These are phyloP conservation scores for Epirrita christyi DNA, from an alignment of 2,888 invertebrate species.

Conservation along the genomic window DNA sequence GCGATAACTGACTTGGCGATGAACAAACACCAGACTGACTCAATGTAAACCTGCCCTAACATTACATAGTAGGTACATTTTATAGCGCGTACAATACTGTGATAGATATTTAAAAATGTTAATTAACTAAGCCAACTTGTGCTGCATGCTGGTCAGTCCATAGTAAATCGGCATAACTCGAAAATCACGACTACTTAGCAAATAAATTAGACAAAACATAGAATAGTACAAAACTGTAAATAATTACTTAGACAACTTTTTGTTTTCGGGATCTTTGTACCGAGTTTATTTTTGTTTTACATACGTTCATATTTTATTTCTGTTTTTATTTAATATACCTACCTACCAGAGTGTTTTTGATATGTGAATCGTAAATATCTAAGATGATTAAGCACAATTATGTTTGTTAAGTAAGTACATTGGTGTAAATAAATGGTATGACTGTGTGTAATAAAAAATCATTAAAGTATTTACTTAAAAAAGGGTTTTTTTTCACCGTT, in stretches of 20 bases:
- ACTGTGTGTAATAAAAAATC: constrained; percentile 81
- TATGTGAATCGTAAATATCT: constrained; percentile 37
- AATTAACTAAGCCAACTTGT: not conserved
- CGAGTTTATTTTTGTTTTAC: constrained; percentile 39
- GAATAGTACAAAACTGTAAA: not conserved
- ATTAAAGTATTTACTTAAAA: constrained; percentile 82
- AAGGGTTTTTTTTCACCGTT: not conserved
- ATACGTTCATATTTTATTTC: constrained; percentile 62
- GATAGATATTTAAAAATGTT: too few species aligned
- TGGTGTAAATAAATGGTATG: constrained; percentile 78
- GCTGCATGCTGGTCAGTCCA: constrained; percentile 1
- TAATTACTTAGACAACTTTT: constrained; percentile 11
- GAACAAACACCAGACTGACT: too few species aligned
- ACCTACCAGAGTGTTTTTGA: constrained; percentile 54
- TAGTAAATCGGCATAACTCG: not conserved
- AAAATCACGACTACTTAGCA: not conserved
- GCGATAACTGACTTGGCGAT: too few species aligned
- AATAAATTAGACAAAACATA: not conserved
- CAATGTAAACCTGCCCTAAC: too few species aligned
- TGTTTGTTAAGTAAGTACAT: constrained; percentile 75
- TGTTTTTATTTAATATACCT: constrained; percentile 47
- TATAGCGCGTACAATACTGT: too few species aligned
- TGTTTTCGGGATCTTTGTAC: constrained; percentile 13
- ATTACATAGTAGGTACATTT: too few species aligned
- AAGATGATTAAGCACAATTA: constrained; percentile 75